phyloP scores from a whole-genome alignment of 2,113 vertebrate species.

The Gallinago media region DNA sequence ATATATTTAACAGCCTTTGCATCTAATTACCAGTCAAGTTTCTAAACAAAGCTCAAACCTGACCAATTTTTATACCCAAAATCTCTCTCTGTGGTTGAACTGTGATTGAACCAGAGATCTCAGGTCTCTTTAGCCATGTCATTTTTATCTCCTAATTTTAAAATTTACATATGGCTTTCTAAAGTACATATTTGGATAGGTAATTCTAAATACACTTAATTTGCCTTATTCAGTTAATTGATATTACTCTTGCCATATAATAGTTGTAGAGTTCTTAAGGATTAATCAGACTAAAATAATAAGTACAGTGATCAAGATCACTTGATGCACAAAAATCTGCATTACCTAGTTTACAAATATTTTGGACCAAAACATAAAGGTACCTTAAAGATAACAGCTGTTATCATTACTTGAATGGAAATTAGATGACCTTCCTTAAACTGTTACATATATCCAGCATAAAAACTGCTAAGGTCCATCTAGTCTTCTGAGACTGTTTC shows the following conservation, averaged over 20 bases:
- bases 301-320: background rate
- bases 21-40: background rate
- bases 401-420: background rate
- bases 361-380: background rate
- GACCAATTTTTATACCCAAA: background rate
- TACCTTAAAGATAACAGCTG: background rate
- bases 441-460: background rate
- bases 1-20: slow-evolving; percentile 3
- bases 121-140: background rate
- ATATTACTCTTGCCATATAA: background rate
- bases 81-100: background rate
- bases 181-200: background rate
- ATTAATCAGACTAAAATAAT: background rate
- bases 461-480: background rate
- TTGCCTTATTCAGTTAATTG: background rate
- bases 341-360: background rate
- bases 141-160: background rate
- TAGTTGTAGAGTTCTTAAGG: background rate
- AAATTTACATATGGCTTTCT: background rate
- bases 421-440: background rate
- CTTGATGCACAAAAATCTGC: background rate
- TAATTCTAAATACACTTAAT: background rate
- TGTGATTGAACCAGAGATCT: background rate
- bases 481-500: background rate
- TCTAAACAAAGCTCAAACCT: slow-evolving; percentile 14